Evolutionary conservation across 2,797 vertebrate genomes (phyloP).

Genomic region (Helicolenus hilgendorfi): DNA sequence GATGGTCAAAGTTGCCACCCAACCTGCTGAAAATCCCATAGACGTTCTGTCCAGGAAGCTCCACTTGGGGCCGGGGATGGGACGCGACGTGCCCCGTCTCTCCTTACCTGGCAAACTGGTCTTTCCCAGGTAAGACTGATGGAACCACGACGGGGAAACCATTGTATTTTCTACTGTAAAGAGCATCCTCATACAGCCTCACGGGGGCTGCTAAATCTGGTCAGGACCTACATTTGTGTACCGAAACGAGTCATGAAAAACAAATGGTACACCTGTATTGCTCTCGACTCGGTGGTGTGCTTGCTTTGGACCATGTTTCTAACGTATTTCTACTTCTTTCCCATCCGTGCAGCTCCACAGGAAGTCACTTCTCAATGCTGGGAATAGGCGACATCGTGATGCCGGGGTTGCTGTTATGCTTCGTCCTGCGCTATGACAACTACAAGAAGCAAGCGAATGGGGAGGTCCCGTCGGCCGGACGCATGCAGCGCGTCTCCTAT

Average conservation of each 20-base stretch:
- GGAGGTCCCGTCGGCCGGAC: constrained; percentile 94
- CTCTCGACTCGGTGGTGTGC: too few species aligned
- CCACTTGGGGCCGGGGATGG: constrained; percentile 96
- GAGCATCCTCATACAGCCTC: neutral
- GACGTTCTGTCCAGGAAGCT: constrained; percentile 98
- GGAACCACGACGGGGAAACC: too few species aligned
- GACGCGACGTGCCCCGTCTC: constrained; percentile 96
- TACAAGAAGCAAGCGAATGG: constrained; percentile 97
- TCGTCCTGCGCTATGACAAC: constrained; percentile 98
- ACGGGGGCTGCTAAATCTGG: neutral
- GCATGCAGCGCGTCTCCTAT: constrained; percentile 99
- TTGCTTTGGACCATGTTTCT: neutral
- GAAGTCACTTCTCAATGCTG: constrained; percentile 99
- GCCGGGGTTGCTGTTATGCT: constrained; percentile 98
- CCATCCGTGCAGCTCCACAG: constrained; percentile 92
- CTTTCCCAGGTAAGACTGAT: constrained; percentile 94
- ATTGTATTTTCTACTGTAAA: too few species aligned
- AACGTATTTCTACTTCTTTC: neutral
- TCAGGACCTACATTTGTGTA: neutral
- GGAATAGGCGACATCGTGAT: constrained; percentile 99
- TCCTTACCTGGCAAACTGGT: constrained; percentile 98
- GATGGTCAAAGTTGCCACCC: constrained; percentile 99
- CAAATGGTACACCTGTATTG: neutral
- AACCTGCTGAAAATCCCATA: constrained; percentile 98
- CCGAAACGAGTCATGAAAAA: neutral